Conservation (phyloP, 2,888 invertebrate genomes). For the Synanthedon tipuliformis region DNA sequence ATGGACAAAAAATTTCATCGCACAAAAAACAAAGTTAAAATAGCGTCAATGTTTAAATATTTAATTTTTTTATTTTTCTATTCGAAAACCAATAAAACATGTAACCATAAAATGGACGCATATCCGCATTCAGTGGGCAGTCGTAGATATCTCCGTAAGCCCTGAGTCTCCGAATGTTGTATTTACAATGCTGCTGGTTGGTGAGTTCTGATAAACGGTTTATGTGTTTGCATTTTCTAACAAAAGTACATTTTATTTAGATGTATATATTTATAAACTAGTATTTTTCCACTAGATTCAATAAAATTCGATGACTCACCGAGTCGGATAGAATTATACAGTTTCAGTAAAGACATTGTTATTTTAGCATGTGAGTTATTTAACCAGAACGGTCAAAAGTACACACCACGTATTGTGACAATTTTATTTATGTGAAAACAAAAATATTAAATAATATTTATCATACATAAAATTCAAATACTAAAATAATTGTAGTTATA, state of each 20-base stretch:
- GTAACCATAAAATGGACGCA: conserved; percentile 6
- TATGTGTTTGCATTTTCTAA: conserved; percentile 28
- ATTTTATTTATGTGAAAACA: too few species aligned
- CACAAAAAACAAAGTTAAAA: conserved; percentile 1
- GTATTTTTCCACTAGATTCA: too few species aligned
- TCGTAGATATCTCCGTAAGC: conserved; percentile 15
- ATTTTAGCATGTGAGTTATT: too few species aligned
- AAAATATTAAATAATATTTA: too few species aligned
- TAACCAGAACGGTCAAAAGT: too few species aligned
- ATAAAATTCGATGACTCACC: too few species aligned
- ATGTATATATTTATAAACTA: too few species aligned
- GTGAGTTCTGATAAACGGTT: conserved; percentile 43
- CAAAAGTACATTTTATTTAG: background rate
- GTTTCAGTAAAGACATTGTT: too few species aligned
- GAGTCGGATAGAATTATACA: too few species aligned
- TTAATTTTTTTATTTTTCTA: background rate
- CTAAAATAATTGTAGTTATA: too few species aligned
- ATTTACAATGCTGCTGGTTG: conserved; percentile 31
- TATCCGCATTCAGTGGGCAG: conserved; percentile 1
- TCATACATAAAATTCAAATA: too few species aligned
- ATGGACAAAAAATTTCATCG: background rate
- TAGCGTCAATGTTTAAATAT: background rate
- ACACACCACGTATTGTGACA: too few species aligned
- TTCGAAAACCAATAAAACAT: conserved; percentile 12
- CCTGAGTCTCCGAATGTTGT: conserved; percentile 21